Conservation (phyloP, 2,888 invertebrate genomes). For the Oligia fasciuncula region DNA sequence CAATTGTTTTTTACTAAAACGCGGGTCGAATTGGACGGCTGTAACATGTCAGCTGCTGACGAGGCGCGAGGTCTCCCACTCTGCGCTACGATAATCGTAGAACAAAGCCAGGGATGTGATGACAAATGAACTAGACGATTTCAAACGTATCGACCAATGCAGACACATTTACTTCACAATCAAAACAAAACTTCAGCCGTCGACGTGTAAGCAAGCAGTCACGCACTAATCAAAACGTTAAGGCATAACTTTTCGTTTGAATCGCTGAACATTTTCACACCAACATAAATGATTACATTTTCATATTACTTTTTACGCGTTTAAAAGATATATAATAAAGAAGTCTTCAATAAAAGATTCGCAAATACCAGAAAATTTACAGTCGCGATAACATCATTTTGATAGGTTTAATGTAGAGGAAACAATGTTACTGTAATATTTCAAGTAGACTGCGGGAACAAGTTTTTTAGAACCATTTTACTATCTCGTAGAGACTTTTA, state of each 20-base stretch:
- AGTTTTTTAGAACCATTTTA: constrained; percentile 10
- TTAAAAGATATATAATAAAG: constrained; percentile 10
- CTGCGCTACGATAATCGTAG: constrained; percentile 9
- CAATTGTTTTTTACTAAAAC: constrained; percentile 74
- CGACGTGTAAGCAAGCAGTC: constrained; percentile 4
- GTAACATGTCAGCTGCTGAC: constrained; percentile 71
- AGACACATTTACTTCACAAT: constrained; percentile 35
- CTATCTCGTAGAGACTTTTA: constrained; percentile 36
- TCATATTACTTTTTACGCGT: constrained; percentile 26
- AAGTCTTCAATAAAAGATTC: constrained; percentile 11
- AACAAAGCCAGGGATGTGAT: constrained; percentile 26
- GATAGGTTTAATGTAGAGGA: constrained; percentile 7
- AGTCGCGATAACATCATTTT: constrained; percentile 35
- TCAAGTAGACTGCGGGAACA: not conserved
- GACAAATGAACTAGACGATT: constrained; percentile 32
- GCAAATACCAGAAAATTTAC: constrained; percentile 30
- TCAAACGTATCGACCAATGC: constrained; percentile 22
- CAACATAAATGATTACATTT: constrained; percentile 28
- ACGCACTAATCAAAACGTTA: constrained; percentile 36
- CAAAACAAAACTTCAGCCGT: constrained; percentile 38
- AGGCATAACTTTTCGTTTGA: constrained; percentile 4
- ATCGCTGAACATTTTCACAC: constrained; percentile 5
- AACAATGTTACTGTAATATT: constrained; percentile 31
- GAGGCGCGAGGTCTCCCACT: constrained; percentile 42
- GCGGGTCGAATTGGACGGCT: constrained; percentile 59